Base-by-base conservation (phyloP, 2,797 vertebrate species). In the Paramormyrops hopkinsi region DNA sequence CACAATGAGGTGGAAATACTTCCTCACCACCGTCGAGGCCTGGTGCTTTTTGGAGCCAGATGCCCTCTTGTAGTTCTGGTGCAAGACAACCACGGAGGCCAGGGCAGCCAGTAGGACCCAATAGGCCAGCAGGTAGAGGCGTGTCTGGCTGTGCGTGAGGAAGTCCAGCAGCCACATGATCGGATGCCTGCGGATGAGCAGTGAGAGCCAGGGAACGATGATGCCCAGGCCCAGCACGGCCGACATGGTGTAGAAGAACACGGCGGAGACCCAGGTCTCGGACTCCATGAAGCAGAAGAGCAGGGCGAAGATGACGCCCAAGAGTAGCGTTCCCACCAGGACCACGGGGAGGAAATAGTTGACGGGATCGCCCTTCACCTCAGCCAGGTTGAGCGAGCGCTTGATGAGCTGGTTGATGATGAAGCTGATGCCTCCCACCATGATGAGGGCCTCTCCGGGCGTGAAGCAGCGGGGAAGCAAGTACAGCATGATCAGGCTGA, bases 201-300 rank as follows among this genome's bases (percentile, higher is more conserved):
- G 94, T 51, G 98, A 96, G 22, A 99, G 95, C 99, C 99, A 99
- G 0, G 98, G 99, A 94, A 98, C 94, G 90, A 99, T 95, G 91
- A 99, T 95, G 0, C 98, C 99, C 51, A 99, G 93, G 73, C 94
- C 97, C 87, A 99, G 95, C 65, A 99, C 97, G 0, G 97, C 97
- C 0, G 97, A 97, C 98, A 99, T 98, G 93, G 96, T 96, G 93
- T 99, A 98, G 92, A 99, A 99, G 92, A 99, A 99, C 53, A 98
- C 92, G 0, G 99, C 98, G 0, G 98, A 98, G 33, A 97, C 96
- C 98, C 98, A 99, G 0, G 97, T 98, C 89, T 97, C 96, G 0
- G 98, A 98, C 91, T 99, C 98, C 98, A 99, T 98, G 95, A 99
- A 99, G 90, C 96, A 92, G 92, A 99, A 99, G 86, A 99, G 96